A percentile compares a stretch with the other conserved stretches of the same genome.
phyloP scores from a whole-genome alignment of 2,797 vertebrate genomes.

The Nyctalus aviator region DNA sequence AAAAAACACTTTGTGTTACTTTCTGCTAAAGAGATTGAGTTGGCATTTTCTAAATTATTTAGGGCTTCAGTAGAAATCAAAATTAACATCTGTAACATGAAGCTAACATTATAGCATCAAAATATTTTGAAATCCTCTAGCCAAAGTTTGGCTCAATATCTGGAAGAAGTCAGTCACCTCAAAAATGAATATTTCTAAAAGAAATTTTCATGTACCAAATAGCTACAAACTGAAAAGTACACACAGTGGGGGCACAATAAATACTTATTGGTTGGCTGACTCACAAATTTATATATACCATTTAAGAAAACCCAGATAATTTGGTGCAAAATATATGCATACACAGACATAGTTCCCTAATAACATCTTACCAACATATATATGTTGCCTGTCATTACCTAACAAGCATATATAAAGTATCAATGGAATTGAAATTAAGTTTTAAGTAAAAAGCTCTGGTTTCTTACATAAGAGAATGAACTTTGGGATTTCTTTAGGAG shows the following conservation, averaged over 20 bases:
- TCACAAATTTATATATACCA: constrained; percentile 48
- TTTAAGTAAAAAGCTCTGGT: constrained; percentile 70
- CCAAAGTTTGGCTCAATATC: constrained; percentile 46
- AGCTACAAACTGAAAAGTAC: constrained; percentile 58
- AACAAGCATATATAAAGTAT: constrained; percentile 59
- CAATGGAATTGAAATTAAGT: constrained; percentile 60
- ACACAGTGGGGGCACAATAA: constrained; percentile 41
- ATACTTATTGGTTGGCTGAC: constrained; percentile 53
- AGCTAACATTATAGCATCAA: neutral
- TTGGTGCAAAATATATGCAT: constrained; percentile 1
- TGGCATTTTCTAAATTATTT: constrained; percentile 45
- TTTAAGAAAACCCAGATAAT: constrained; percentile 54
- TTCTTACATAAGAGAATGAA: constrained; percentile 66
- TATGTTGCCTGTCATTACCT: constrained; percentile 69
- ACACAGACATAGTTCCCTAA: constrained; percentile 55
- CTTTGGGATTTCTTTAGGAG: constrained; percentile 64
- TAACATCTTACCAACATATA: constrained; percentile 35
- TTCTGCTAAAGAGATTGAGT: constrained; percentile 44
- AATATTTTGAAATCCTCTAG: neutral
- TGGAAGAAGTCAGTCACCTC: constrained; percentile 56
- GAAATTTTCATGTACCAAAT: constrained; percentile 44
- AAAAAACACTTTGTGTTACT: constrained; percentile 49
- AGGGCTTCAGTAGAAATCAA: neutral
- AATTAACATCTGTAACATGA: constrained; percentile 29
- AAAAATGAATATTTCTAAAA: constrained; percentile 67